Base-by-base conservation (phyloP, 30 jellyfish, hydroid and myxozoan genomes). In the Hydractinia symbiolongicarpus region DNA sequence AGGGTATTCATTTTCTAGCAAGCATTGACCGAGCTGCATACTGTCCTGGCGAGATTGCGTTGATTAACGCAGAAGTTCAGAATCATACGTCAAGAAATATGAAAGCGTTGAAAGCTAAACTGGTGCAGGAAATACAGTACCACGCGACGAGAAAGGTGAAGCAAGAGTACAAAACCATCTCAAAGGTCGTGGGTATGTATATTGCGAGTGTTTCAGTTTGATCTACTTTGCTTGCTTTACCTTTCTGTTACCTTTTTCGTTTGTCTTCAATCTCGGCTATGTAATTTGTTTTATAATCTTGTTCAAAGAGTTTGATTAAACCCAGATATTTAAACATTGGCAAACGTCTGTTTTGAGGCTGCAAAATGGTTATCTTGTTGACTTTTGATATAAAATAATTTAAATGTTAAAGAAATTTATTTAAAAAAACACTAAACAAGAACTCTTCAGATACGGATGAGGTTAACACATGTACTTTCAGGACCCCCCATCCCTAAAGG, bases 401-500 rank as follows among this genome's bases (percentile, higher is more conserved):
- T 30, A 30, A 30, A 30, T 30, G 44, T 2, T 30, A 30, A 30
- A 30, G 44, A 0, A 30, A 0, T 30, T 30, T 30, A 30, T 0
- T 30, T 2, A 30, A 30, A 30, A 30, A 30, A 30, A 2, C 44
- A 30, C 44, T 30, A 30, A 30, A 2, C 44, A 58, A 58, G 10
- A 9, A 58, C n/a, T 58, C n/a, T 58, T 58, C n/a, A 30, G 44
- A 30, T 30, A 30, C 44, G 2, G 44, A 30, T 30, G 44, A 30
- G 44, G 44, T 30, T 30, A 30, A 30, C 44, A 30, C 44, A 30
- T 21, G n/a, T 53, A 8, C 4, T 55, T 15, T 16, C 50, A 50
- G 90, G 90, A 21, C 90, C 90, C 8, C 54, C 79, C 1, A 62
- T 82, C 7, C 90, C 90, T 5, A 40, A 53, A 30, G 87, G 79